Evolutionary conservation across 1,140 invertebrate species (phyloP).

Genomic region (Cotesia chilonis): DNA sequence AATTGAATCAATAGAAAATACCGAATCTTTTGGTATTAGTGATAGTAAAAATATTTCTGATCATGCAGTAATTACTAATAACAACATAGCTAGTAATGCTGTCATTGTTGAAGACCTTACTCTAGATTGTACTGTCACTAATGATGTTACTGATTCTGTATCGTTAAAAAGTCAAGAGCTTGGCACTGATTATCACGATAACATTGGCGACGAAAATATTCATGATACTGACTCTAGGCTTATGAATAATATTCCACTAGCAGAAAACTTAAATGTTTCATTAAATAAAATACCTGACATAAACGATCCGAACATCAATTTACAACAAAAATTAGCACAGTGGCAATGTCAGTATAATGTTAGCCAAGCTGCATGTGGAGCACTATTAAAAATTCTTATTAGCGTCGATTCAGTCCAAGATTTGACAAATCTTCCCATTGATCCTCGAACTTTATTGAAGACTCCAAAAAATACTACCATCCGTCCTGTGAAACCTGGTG

Average conservation of each 20-base stretch:
- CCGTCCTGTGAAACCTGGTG: conserved; percentile 8
- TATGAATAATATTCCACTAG: too few relatives aligned
- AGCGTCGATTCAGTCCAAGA: background rate
- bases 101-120: too few relatives aligned
- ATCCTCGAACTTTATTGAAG: conserved; percentile 16
- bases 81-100: too few relatives aligned
- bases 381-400: background rate
- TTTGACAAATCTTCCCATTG: background rate
- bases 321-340: too few relatives aligned
- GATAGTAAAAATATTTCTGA: too few relatives aligned
- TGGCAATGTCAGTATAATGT: conserved; percentile 19
- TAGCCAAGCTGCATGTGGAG: background rate
- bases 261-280: too few relatives aligned
- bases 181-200: background rate
- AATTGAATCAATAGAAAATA: too few relatives aligned
- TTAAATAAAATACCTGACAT: too few relatives aligned
- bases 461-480: conserved; percentile 18
- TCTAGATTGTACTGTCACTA: background rate
- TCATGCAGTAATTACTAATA: too few relatives aligned
- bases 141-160: background rate
- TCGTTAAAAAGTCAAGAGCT: background rate
- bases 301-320: too few relatives aligned
- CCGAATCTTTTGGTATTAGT: too few relatives aligned
- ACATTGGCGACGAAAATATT: background rate
- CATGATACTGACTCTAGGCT: background rate